phyloP scores from a whole-genome alignment of 92 coral and sea anemone species.

The Porites lobata region DNA sequence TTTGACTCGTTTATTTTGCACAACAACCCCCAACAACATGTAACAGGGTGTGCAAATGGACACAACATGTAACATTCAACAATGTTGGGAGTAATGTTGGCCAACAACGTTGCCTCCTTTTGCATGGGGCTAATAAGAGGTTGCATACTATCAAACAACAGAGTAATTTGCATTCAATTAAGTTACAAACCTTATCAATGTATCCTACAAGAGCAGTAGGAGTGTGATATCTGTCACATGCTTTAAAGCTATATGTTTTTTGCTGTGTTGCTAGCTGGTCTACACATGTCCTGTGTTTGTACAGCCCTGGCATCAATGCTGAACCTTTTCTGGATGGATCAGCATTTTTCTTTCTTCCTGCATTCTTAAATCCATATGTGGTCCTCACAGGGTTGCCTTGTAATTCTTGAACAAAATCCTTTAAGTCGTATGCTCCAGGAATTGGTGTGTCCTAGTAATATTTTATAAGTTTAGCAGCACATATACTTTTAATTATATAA shows the following conservation, averaged over 20 bases:
- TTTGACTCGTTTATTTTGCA: too few species aligned
- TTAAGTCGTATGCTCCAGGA: constrained; percentile 92
- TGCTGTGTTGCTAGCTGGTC: constrained; percentile 78
- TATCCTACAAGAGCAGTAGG: constrained; percentile 93
- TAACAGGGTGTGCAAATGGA: too few species aligned
- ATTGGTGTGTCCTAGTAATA: constrained; percentile 91
- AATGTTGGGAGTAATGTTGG: too few species aligned
- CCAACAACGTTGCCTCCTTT: too few species aligned
- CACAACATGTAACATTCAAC: too few species aligned
- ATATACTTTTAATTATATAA: too few species aligned
- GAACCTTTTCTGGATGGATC: constrained; percentile 92
- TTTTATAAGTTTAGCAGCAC: too few species aligned
- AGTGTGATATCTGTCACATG: constrained; percentile 88
- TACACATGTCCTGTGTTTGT: constrained; percentile 83
- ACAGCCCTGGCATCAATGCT: constrained; percentile 91
- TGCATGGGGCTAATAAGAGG: too few species aligned
- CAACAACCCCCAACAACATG: too few species aligned
- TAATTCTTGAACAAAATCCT: constrained; percentile 88
- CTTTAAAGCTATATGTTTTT: constrained; percentile 86
- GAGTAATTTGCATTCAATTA: too few species aligned
- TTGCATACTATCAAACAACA: too few species aligned
- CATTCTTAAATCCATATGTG: constrained; percentile 93
- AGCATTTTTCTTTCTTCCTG: constrained; percentile 92
- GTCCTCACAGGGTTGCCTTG: constrained; percentile 80
- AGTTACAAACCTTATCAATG: constrained; percentile 81